phyloP scores from a whole-genome alignment of 2,888 invertebrate species.

The Sinhomidia bicolor region DNA sequence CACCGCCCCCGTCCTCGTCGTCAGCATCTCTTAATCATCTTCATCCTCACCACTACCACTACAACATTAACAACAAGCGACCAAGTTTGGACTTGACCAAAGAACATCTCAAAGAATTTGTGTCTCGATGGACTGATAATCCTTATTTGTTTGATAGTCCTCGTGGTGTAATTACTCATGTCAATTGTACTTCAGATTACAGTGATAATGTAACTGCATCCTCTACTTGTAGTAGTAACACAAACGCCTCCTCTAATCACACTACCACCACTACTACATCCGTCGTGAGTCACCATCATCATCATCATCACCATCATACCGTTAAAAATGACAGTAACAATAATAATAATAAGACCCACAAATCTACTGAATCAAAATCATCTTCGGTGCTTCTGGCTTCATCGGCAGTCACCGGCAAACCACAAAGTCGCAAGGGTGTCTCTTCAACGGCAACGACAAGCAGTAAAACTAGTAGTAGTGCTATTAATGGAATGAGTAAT shows the following conservation, averaged over 20 bases:
- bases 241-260: neutral
- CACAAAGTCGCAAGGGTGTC: slow-evolving; percentile 12
- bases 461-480: neutral
- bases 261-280: neutral
- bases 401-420: neutral
- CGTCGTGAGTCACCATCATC: neutral
- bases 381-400: neutral
- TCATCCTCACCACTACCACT: slow-evolving; percentile 35
- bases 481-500: neutral
- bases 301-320: slow-evolving; percentile 29
- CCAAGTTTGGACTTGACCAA: slow-evolving; percentile 84
- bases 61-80: slow-evolving; percentile 59
- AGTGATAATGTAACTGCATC: slow-evolving; percentile 29
- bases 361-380: neutral
- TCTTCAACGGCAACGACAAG: neutral
- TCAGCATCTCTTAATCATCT: neutral
- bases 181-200: slow-evolving; percentile 61
- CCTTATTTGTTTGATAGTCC: slow-evolving; percentile 89
- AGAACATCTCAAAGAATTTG: slow-evolving; percentile 91
- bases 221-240: neutral
- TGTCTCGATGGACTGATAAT: slow-evolving; percentile 94
- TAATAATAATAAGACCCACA: slow-evolving; percentile 48
- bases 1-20: slow-evolving; percentile 57
- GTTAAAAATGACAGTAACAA: slow-evolving; percentile 57
- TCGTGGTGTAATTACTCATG: slow-evolving; percentile 79